Evolutionary conservation across 2,888 invertebrate species (phyloP), one percentile per base, ranked within the genome.

Genomic region (Volucella inanis): DNA sequence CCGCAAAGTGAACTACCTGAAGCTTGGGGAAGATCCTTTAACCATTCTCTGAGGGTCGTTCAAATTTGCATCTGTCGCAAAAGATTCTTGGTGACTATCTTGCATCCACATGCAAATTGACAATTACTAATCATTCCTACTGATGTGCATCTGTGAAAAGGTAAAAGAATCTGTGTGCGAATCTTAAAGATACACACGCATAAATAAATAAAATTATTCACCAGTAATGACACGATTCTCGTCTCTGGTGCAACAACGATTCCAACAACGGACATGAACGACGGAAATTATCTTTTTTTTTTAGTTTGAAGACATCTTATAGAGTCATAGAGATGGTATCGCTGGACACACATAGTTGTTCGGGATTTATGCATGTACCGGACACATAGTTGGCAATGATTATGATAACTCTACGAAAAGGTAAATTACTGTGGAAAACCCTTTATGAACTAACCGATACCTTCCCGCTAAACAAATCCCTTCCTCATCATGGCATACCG

Each of bases 121-220:
- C 62, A 76, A 71, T 81, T 65, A 82, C 65, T 78, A 65, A 72
- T 65, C 75, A 62, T 39, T 39, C 18, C n/a, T 11, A 41, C 22
- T 65, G 65, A 67, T 82, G 67, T 77, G 71, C 82, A 80, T 61
- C 71, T 55, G 55, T n/a, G 45, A 75, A 72, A 31, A 31, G 31
- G 31, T 31, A 31, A 31, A 31, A 31, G 4, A 31, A 31, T 31
- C 31, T 12, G 47, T 47, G 61, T 78, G 47, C 50, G 54, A 67
- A 47, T 31, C 54, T 54, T 64, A 15, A 22, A 50, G 11, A 39
- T 57, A 64, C 59, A 52, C 70, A 72, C 74, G 83, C 78, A 83
- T 83, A 83, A 83, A 78, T 83, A 74, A 83, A 79, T 83, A 79
- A 78, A 83, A 83, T 79, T 83, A 79, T 72, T 67, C 70, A 72